Evolutionary conservation across 2,113 vertebrate genomes (phyloP), one percentile per base, ranked within the genome.

Genomic region (Etheostoma cragini): DNA sequence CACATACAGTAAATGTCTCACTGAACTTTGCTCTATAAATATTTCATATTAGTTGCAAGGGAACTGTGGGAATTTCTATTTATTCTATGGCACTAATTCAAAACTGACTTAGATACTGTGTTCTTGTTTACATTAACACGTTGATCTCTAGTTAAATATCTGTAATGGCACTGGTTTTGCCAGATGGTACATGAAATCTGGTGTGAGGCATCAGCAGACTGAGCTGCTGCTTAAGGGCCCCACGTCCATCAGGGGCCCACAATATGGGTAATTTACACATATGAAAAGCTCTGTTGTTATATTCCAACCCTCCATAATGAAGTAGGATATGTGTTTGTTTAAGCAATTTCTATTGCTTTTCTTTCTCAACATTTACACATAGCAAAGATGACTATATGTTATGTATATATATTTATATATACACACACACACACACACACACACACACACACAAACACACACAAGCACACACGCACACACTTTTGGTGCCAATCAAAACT

Each of bases 91-190:
- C 38, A 19, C 54, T 26, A 30, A 52, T 26, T 47, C 47, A 33
- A 54, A 45, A 52, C 22, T 1, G 30, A 52, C 5, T 45, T 21
- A 10, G 33, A 5, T 24, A n/a, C 49, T 77, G 60, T 61, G 19
- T 30, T 64, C 65, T 56, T 57, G 50, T 70, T 69, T 54, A 72
- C 68, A 58, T 16, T 35, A 65, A 57, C 13, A 57, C 60, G 75
- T 58, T 1, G 42, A 60, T 54, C 21, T 67, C 38, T 11, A 15
- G 54, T 75, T 61, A n/a, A 60, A 58, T 46, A 24, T 77, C 17
- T 53, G 15, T 33, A 72, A 60, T 1, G 8, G 15, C 60, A 75
- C 47, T 17, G 2, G 1, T 50, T 62, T 42, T 13, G 12, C 66
- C 57, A 70, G 57, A 78, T 70, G 66, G 66, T 17, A 5, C 30